These are phyloP conservation scores for Pipistrellus kuhlii DNA, from an alignment of 2,797 vertebrate species.

Conservation along the genomic window DNA sequence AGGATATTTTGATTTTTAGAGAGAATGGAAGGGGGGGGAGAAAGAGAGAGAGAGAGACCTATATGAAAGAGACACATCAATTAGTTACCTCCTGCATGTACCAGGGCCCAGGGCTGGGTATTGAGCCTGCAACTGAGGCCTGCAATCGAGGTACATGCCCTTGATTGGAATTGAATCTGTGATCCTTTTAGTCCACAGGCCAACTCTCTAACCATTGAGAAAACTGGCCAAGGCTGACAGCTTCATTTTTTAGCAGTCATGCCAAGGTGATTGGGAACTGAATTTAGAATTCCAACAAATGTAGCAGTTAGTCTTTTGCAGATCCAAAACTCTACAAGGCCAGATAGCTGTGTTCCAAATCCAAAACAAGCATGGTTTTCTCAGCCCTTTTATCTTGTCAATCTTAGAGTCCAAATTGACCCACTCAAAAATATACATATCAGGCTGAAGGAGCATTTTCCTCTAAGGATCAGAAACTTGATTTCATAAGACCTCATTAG, in stretches of 20 bases:
- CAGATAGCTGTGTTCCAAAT: slow-evolving; percentile 13
- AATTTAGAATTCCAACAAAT: slow-evolving; percentile 52
- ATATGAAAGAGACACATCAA: too few relatives aligned
- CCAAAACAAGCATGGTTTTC: neutral
- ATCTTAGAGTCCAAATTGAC: slow-evolving; percentile 14
- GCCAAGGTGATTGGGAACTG: neutral
- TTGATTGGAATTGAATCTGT: too few relatives aligned
- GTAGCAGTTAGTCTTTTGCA: slow-evolving; percentile 15
- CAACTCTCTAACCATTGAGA: too few relatives aligned
- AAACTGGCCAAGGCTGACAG: neutral
- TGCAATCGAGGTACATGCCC: too few relatives aligned
- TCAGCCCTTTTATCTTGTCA: slow-evolving; percentile 22
- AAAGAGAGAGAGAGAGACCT: too few relatives aligned
- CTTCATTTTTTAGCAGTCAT: slow-evolving; percentile 46
- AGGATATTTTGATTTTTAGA: too few relatives aligned
- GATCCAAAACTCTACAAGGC: neutral
- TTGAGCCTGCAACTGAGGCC: too few relatives aligned
- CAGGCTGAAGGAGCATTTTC: neutral
- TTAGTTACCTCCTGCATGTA: too few relatives aligned
- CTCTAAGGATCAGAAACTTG: slow-evolving; percentile 26
- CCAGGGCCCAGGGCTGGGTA: too few relatives aligned
- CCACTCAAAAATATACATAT: neutral
- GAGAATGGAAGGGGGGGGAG: too few relatives aligned
- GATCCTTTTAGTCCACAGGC: too few relatives aligned
- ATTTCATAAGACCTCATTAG: slow-evolving; percentile 52